Conservation (phyloP, 2,113 vertebrate genomes). For the Passer montanus region DNA sequence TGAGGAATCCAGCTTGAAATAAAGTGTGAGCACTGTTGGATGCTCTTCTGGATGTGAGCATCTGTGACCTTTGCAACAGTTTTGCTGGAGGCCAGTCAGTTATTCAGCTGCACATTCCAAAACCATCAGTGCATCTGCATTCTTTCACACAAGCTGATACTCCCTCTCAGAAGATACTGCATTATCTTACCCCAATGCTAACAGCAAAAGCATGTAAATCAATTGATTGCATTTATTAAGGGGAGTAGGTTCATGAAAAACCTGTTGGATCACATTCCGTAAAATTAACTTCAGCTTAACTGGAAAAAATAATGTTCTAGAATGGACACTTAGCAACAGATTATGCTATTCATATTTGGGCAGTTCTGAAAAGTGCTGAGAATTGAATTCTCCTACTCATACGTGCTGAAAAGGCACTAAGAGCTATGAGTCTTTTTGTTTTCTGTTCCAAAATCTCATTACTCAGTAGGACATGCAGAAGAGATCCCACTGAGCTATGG, state of each 20-base stretch:
- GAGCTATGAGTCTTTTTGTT: neutral
- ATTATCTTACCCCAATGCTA: neutral
- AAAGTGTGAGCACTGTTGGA: neutral
- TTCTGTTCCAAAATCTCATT: constrained; percentile 7
- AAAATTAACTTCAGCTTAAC: neutral
- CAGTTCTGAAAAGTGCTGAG: neutral
- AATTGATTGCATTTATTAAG: neutral
- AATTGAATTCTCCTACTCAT: neutral
- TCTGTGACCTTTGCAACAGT: neutral
- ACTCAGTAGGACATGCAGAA: neutral
- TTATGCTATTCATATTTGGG: neutral
- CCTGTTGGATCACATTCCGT: neutral
- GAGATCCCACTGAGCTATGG: neutral
- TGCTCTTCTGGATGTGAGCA: neutral
- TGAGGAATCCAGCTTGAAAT: neutral
- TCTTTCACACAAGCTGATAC: neutral
- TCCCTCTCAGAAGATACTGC: neutral
- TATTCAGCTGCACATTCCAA: constrained; percentile 18
- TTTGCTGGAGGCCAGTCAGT: constrained; percentile 6
- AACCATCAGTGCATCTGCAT: neutral
- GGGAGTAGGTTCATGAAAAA: neutral
- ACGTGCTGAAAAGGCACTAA: neutral
- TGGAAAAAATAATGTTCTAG: neutral
- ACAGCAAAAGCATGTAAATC: neutral
- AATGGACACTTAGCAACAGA: neutral